These are phyloP conservation scores for Danio aesculapii DNA, from an alignment of 2,797 vertebrate genomes.

Conservation along the genomic window DNA sequence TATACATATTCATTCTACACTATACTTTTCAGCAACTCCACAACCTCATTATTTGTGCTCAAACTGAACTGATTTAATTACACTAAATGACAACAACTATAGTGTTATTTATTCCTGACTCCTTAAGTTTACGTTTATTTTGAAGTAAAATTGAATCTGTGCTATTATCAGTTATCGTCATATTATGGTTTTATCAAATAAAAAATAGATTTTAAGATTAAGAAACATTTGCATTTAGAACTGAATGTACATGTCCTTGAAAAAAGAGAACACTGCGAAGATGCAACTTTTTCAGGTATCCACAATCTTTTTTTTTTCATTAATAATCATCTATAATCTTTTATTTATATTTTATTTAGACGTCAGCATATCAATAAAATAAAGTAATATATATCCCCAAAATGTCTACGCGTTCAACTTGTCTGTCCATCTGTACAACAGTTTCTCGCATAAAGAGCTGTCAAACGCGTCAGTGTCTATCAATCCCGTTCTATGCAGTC, in stretches of 20 bases:
- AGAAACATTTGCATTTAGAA: not conserved
- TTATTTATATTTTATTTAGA: not conserved
- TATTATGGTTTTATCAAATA: no score
- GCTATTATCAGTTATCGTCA: not conserved
- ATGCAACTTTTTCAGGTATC: conserved; percentile 67
- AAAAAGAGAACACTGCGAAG: conserved; percentile 30
- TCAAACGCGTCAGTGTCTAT: not conserved
- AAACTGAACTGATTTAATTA: not conserved
- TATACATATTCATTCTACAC: not conserved
- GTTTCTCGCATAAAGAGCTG: not conserved
- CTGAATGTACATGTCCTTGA: not conserved
- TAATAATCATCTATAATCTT: not conserved
- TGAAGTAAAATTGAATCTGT: not conserved
- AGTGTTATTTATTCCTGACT: not conserved
- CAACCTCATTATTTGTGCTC: not conserved
- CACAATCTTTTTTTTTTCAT: not conserved
- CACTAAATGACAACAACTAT: not conserved
- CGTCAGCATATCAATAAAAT: conserved; percentile 1
- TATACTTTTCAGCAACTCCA: not conserved
- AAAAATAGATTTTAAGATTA: not conserved
- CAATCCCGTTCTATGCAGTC: conserved; percentile 3
- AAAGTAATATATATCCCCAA: not conserved
- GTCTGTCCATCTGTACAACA: not conserved
- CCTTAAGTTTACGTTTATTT: not conserved
- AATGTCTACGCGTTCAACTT: conserved; percentile 5